phyloP scores from a whole-genome alignment of 2,888 invertebrate species.

The Poecilus cupreus region DNA sequence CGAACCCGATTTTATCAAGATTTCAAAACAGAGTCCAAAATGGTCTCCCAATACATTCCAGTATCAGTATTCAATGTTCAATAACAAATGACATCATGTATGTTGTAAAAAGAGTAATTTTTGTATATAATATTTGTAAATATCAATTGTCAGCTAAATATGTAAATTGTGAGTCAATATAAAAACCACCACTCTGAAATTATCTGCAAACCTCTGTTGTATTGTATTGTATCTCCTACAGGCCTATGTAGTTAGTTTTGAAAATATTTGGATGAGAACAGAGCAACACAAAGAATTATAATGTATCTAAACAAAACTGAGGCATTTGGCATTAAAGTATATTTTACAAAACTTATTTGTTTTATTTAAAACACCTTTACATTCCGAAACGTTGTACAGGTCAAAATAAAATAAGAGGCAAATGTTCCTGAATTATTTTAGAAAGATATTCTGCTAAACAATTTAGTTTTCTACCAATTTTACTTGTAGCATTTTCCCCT shows the following conservation, averaged over 20 bases:
- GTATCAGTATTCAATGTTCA: constrained; percentile 49
- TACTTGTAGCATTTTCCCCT: too few species aligned
- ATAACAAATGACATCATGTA: constrained; percentile 20
- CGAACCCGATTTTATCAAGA: neutral
- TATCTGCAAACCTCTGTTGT: constrained; percentile 6
- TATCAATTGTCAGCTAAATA: constrained; percentile 31
- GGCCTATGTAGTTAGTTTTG: constrained; percentile 11
- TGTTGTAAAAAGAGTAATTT: constrained; percentile 38
- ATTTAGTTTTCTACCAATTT: too few species aligned
- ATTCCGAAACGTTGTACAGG: too few species aligned
- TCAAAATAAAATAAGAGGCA: too few species aligned
- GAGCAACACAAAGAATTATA: constrained; percentile 13
- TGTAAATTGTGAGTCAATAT: constrained; percentile 43
- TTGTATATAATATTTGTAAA: constrained; percentile 56
- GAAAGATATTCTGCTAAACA: too few species aligned
- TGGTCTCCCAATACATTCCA: constrained; percentile 54
- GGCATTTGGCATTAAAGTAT: constrained; percentile 55
- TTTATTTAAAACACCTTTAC: neutral
- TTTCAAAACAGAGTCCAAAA: too few species aligned
- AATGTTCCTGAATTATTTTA: too few species aligned
- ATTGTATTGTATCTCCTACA: constrained; percentile 2
- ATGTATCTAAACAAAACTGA: constrained; percentile 35
- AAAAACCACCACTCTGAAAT: constrained; percentile 9
- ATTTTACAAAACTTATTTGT: constrained; percentile 44
- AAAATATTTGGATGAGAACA: neutral